Conservation (phyloP, 2,888 invertebrate genomes). For the Thymelicus lineola region DNA sequence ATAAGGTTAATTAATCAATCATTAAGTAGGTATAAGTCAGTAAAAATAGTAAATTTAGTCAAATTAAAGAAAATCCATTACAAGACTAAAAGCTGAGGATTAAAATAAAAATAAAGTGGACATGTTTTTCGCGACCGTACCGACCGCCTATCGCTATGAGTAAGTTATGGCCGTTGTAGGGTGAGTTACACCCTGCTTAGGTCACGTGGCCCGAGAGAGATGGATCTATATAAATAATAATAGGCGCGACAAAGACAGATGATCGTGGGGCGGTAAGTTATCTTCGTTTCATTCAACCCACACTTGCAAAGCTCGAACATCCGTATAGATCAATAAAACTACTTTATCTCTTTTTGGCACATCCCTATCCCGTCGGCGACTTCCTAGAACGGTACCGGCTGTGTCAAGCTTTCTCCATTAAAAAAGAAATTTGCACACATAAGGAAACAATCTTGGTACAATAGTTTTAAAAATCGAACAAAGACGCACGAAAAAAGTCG, state of each 20-base stretch:
- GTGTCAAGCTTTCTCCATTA: conserved; percentile 69
- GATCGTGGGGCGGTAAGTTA: conserved; percentile 83
- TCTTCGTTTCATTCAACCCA: conserved; percentile 85
- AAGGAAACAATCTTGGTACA: conserved; percentile 37
- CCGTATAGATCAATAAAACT: conserved; percentile 86
- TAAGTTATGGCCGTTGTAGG: conserved; percentile 84
- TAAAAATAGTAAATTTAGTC: conserved; percentile 15
- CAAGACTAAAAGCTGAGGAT: conserved; percentile 53
- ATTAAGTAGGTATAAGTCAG: no score
- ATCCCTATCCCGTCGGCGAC: conserved; percentile 81
- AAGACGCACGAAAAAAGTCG: conserved; percentile 47
- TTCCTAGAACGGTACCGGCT: conserved; percentile 78
- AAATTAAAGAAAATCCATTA: conserved; percentile 46
- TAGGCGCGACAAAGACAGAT: conserved; percentile 64
- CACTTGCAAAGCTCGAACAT: conserved; percentile 83
- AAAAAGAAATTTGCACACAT: conserved; percentile 48
- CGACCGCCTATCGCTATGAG: conserved; percentile 85
- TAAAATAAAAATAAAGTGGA: conserved; percentile 64
- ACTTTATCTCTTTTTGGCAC: conserved; percentile 87
- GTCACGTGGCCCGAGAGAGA: conserved; percentile 82
- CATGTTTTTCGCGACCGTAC: conserved; percentile 81
- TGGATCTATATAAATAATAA: conserved; percentile 58
- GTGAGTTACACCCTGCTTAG: conserved; percentile 86
- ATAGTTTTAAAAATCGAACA: conserved; percentile 48
- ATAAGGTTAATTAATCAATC: no score